Base-by-base conservation (phyloP, 2,888 invertebrate genomes). In the Hypomecis atomaria region DNA sequence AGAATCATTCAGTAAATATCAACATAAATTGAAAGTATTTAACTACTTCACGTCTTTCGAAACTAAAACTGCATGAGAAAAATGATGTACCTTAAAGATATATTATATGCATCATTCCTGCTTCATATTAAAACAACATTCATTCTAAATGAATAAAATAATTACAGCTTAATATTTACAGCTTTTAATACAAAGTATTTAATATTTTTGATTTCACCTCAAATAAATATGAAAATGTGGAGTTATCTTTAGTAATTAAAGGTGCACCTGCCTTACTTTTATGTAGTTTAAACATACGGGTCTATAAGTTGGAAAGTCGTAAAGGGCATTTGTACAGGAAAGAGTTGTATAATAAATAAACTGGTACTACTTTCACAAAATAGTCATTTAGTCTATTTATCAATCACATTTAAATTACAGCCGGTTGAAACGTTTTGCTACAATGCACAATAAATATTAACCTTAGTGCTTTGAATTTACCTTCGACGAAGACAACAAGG, bases 1-100 rank as follows among this genome's bases (percentile, higher is more conserved):
- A 23, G 23, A 23, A 23, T 23, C 1, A 23, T 23, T 23, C 23
- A 23, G 6, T 11, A 44, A 9, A 47, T 10, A 47, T 10, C 4
- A 23, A 47, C 23, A 33, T 9, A 47, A 9, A 33, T 47, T 23
- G 2, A 33, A 6, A 10, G 33, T 44, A 37, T 9, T 0, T 10
- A 13, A 48, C 77, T 59, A 69, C 80, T 79, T 78, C 36, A 74
- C 34, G 6, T 10, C 59, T 54, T 52, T 55, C 70, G 47, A 72
- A 33, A 47, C 61, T 71, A 73, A 77, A 76, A 74, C 72, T 73
- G 73, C 75, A 74, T 68, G 73, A 78, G 75, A 80, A 79, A 78
- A 79, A 76, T 77, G 69, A 71, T 73, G 74, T 66, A 65, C 68
- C 66, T 70, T 61, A 71, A 67, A 75, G 66, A 78, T 76, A 74